A percentile compares a stretch with the other conserved stretches of the same genome.
Conservation (phyloP, 2,113 vertebrate genomes). For the Anguilla japonica region DNA sequence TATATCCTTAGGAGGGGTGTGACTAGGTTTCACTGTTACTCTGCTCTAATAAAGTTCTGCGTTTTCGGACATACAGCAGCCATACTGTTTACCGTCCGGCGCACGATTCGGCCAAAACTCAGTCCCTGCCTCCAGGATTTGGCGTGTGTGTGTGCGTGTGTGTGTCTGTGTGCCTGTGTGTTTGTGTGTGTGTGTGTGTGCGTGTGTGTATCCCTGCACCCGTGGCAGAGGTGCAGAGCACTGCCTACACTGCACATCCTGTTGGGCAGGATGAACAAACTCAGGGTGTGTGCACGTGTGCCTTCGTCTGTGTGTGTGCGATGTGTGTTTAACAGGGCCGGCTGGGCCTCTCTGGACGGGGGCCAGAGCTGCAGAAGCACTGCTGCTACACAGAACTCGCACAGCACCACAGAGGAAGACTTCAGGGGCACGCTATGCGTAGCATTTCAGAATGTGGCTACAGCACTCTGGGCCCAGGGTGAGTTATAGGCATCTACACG, state of each 20-base stretch:
- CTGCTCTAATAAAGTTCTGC: neutral
- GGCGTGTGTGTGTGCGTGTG: neutral
- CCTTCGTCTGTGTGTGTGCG: neutral
- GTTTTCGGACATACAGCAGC: neutral
- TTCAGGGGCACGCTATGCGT: neutral
- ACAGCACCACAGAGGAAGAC: neutral
- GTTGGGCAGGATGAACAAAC: conserved; percentile 25
- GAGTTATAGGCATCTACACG: too few species aligned
- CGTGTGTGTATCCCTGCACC: neutral
- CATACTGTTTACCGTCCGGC: neutral
- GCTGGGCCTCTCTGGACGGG: neutral
- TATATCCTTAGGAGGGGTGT: too few species aligned
- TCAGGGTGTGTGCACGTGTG: conserved; percentile 1
- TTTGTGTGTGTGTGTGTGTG: neutral
- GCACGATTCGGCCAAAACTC: neutral
- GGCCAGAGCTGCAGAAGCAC: neutral
- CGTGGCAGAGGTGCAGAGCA: neutral
- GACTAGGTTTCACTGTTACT: too few species aligned
- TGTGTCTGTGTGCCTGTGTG: too few species aligned
- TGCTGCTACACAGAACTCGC: neutral
- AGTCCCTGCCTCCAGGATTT: neutral
- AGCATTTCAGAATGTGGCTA: neutral
- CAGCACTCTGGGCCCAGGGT: neutral
- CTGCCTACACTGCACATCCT: neutral
- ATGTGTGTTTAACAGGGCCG: conserved; percentile 17